Base-by-base conservation (phyloP, 2,113 vertebrate genomes). In the Solea senegalensis region DNA sequence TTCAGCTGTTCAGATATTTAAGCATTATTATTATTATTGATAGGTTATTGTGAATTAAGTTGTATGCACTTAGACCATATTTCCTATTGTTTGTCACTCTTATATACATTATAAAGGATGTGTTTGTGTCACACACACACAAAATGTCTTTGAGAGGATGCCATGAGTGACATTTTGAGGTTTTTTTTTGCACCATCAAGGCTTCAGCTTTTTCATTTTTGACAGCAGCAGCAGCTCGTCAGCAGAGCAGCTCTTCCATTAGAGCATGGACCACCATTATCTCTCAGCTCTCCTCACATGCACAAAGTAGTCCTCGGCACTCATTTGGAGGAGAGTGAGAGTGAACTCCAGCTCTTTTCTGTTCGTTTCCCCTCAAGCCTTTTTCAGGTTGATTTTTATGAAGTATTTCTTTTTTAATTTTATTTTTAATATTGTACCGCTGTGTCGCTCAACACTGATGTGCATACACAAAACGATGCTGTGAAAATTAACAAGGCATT, bases 131-230 rank as follows among this genome's bases (percentile, higher is more conserved):
- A 46, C 65, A 66, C 45, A 8, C 7, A 69, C 51, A 53, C 48
- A 7, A 12, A 26, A 34, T 34, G 34, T 27, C 26, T 78, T 57
- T n/a, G 41, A 11, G 55, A 74, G 64, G 59, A 56, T 26, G 43
- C 65, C 78, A 45, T 66, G 83, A 78, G 52, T 62, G 71, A 81
- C n/a, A 9, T 44, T 58, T 72, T 15, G n/a, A 73, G 77, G 69
- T 74, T 80, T 68, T 74, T 80, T 68, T 76, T 69, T 54, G 69
- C 40, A 11, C 41, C 1, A 0, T 12, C 11, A 51, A 63, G 54
- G 50, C 66, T 60, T 78, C 51, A n/a, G 80, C 55, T 80, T 76
- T 72, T 83, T 78, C 73, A 84, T 86, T 58, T 78, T 63, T 80
- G 85, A 80, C 81, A 88, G 64, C 69, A 77, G 1, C n/a, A 50